Conservation (phyloP, 2,797 vertebrate genomes). For the Meda fulgida region DNA sequence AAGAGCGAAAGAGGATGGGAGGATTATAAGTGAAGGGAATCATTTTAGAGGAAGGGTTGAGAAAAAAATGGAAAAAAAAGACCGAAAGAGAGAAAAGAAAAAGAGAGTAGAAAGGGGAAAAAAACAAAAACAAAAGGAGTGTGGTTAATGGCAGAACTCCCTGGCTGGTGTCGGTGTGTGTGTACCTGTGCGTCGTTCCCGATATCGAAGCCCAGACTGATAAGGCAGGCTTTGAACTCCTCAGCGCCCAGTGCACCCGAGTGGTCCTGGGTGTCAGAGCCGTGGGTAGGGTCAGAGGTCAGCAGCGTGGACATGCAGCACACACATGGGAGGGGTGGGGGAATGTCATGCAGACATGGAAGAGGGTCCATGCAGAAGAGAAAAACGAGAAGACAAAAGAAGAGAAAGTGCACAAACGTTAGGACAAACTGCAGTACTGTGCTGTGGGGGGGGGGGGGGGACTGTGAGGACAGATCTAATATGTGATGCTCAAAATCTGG, state of each 20-base stretch:
- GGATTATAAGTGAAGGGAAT: conserved; percentile 52
- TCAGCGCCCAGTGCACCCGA: conserved; percentile 98
- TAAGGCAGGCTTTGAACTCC: conserved; percentile 99
- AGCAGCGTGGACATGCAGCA: conserved; percentile 78
- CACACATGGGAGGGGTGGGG: conserved; percentile 63
- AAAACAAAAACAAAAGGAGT: conserved; percentile 67
- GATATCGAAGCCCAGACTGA: conserved; percentile 99
- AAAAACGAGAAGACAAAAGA: conserved; percentile 73
- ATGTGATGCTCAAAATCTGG: background rate
- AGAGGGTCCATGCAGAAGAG: conserved; percentile 77
- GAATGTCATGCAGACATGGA: conserved; percentile 53
- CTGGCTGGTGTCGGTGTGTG: conserved; percentile 57
- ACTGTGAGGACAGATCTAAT: conserved; percentile 20
- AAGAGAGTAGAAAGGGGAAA: conserved; percentile 66
- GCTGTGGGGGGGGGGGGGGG: background rate
- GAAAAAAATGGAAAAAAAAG: conserved; percentile 13
- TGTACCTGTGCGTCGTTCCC: conserved; percentile 99
- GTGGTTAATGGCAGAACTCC: conserved; percentile 69
- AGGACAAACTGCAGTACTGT: conserved; percentile 74
- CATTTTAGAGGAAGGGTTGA: conserved; percentile 53
- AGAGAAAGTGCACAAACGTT: conserved; percentile 92
- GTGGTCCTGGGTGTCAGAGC: conserved; percentile 91
- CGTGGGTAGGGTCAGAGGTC: conserved; percentile 75
- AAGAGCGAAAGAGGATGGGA: conserved; percentile 48
- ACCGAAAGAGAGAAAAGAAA: conserved; percentile 60